Percentiles rank a stretch among this genome's conserved stretches.
Conservation (phyloP, 2,888 invertebrate genomes). For the Spilosoma lubricipeda region DNA sequence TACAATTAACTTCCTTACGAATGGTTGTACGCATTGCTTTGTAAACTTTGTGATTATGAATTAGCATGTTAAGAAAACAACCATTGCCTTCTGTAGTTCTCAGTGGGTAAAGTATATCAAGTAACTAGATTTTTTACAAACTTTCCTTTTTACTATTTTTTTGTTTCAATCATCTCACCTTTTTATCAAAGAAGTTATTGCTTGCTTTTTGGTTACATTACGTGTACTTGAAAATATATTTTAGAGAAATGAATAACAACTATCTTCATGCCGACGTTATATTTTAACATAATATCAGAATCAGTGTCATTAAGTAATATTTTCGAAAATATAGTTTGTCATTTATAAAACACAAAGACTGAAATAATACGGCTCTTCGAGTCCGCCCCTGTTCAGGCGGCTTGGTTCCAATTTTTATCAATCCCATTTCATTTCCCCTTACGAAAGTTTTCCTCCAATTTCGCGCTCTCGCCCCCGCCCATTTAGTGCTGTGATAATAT, state of each 20-base stretch:
- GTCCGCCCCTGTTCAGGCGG: conserved; percentile 74
- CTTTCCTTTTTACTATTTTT: too few relatives aligned
- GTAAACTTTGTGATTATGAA: background rate
- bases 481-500: conserved; percentile 57
- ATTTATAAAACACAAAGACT: background rate
- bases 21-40: background rate
- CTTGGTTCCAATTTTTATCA: conserved; percentile 87
- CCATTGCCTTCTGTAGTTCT: background rate
- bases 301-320: background rate
- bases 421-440: conserved; percentile 87
- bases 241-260: background rate
- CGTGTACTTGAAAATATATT: background rate
- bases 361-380: conserved; percentile 19
- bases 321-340: too few relatives aligned
- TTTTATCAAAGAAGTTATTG: background rate
- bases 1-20: background rate
- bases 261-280: background rate
- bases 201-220: background rate
- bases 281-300: background rate
- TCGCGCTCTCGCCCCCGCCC: conserved; percentile 79
- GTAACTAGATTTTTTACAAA: too few relatives aligned
- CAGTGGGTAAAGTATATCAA: too few relatives aligned
- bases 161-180: background rate
- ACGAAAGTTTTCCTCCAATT: conserved; percentile 86
- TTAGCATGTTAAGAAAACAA: background rate